Evolutionary conservation across 2,797 vertebrate genomes (phyloP).

Genomic region (Glyptemys insculpta): DNA sequence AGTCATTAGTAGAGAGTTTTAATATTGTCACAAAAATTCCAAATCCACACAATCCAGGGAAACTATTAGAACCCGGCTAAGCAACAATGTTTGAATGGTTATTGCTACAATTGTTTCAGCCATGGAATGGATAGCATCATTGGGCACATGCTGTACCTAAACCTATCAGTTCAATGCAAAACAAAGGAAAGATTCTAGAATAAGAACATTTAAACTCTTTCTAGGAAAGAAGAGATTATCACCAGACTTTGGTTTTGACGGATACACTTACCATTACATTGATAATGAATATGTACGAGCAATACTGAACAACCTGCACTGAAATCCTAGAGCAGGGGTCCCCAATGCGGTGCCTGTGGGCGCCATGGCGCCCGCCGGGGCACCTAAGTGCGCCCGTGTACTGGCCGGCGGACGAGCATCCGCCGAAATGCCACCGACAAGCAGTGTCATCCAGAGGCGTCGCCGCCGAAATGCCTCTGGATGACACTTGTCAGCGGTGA

Average conservation of each 20-base stretch:
- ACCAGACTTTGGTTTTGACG: background rate
- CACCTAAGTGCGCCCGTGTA: too few relatives aligned
- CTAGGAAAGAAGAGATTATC: fast-evolving
- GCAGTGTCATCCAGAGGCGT: too few relatives aligned
- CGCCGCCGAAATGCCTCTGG: too few relatives aligned
- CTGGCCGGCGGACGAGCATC: too few relatives aligned
- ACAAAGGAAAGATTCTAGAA: background rate
- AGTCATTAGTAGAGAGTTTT: background rate
- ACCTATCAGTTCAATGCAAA: background rate
- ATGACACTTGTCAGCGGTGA: too few relatives aligned
- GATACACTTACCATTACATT: fast-evolving
- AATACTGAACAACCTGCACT: background rate
- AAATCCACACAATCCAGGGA: background rate
- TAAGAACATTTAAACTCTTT: fast-evolving
- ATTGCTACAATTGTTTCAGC: background rate
- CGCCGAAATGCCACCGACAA: too few relatives aligned
- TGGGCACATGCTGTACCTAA: background rate
- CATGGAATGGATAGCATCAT: background rate
- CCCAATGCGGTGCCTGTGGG: too few relatives aligned
- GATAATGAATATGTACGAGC: background rate
- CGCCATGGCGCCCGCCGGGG: too few relatives aligned
- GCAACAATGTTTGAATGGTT: background rate
- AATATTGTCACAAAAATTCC: background rate
- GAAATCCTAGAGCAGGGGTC: background rate
- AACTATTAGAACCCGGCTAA: fast-evolving